phyloP scores from a whole-genome alignment of 1,140 invertebrate species.

The Drosophila repletoides region DNA sequence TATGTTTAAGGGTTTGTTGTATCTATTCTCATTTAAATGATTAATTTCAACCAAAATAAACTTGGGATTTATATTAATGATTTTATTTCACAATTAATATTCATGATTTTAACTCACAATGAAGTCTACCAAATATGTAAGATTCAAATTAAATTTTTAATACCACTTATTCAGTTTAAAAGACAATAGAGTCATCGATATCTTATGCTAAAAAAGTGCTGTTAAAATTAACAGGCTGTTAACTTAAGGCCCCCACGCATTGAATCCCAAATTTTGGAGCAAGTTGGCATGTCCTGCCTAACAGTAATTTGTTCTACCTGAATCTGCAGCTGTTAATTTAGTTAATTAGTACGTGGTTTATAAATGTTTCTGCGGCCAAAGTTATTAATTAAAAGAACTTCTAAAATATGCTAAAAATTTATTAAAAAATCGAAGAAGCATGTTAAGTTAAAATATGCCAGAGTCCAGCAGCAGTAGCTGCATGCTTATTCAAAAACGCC shows the following conservation, averaged over 20 bases:
- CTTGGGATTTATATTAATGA: no score
- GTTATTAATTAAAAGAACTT: background rate
- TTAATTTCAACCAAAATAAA: no score
- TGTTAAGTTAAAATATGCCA: conserved; percentile 12
- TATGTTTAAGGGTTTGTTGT: no score
- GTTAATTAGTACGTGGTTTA: background rate
- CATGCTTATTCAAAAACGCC: background rate
- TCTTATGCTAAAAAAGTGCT: no score
- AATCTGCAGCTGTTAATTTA: conserved; percentile 10
- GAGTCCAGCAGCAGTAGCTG: conserved; percentile 7
- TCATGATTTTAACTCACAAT: no score
- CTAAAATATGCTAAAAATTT: background rate
- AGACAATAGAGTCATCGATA: no score
- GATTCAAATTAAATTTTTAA: no score
- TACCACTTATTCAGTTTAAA: no score
- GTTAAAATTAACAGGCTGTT: background rate
- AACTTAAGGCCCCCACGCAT: background rate
- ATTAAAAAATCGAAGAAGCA: background rate
- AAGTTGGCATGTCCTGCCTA: background rate
- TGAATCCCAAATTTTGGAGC: background rate
- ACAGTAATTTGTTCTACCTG: background rate
- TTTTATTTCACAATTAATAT: no score
- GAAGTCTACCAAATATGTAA: no score
- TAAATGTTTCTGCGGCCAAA: conserved; percentile 12
- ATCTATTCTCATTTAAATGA: no score